Conservation (phyloP, 2,888 invertebrate species). For the Stenodema calcarata region DNA sequence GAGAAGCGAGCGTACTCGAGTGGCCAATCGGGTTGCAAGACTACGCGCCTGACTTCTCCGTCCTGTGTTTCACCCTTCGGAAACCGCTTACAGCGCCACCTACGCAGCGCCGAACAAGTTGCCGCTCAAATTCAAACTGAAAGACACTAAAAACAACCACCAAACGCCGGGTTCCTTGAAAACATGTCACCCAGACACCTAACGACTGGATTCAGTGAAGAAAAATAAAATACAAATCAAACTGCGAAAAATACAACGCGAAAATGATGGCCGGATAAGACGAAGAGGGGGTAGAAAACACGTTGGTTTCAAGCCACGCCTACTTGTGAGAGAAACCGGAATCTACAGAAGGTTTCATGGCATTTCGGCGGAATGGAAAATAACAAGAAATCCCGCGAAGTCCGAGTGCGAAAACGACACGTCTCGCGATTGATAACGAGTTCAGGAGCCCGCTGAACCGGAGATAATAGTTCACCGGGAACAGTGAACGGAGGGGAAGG, state of each 20-base stretch:
- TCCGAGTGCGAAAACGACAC: background rate
- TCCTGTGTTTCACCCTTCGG: constrained; percentile 16
- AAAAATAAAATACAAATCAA: background rate
- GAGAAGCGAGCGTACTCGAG: constrained; percentile 50
- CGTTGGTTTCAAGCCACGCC: constrained; percentile 14
- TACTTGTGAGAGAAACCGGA: constrained; percentile 14
- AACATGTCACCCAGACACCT: no score
- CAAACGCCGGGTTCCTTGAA: background rate
- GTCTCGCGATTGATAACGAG: background rate
- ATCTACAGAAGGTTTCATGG: background rate
- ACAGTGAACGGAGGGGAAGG: background rate
- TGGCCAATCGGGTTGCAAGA: constrained; percentile 50
- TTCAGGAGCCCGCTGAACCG: background rate
- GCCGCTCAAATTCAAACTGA: constrained; percentile 15
- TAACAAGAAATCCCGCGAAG: background rate
- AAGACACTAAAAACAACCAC: background rate
- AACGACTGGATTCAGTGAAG: background rate
- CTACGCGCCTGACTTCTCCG: constrained; percentile 52
- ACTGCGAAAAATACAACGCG: constrained; percentile 4
- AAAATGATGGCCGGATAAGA: constrained; percentile 8
- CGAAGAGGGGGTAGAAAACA: background rate
- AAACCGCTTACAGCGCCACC: background rate
- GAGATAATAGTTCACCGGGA: background rate
- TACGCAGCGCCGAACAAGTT: background rate
- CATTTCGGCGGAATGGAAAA: background rate